Conservation (phyloP, 2,113 vertebrate species). For the Condylura cristata region DNA sequence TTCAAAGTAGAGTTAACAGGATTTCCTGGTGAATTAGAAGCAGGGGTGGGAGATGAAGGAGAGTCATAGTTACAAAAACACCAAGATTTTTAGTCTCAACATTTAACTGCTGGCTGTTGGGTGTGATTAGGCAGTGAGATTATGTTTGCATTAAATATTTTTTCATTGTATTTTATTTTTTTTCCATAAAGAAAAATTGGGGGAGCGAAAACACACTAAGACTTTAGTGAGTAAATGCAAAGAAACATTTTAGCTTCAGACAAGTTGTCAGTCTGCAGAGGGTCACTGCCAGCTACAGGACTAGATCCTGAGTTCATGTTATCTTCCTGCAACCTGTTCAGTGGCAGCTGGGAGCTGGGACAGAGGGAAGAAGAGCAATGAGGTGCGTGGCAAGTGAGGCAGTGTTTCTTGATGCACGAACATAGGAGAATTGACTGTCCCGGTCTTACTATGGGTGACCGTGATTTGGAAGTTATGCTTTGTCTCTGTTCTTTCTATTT, state of each 20-base stretch:
- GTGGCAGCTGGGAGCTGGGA: background rate
- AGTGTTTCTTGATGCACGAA: fast-evolving
- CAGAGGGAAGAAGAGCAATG: background rate
- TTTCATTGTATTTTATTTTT: background rate
- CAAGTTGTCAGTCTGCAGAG: background rate
- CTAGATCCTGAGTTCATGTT: background rate
- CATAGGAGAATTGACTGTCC: background rate
- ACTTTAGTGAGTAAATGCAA: background rate
- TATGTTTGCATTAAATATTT: background rate
- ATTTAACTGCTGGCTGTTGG: background rate
- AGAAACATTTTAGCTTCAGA: background rate
- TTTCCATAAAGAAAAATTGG: background rate
- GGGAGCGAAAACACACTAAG: background rate
- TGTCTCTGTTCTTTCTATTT: background rate
- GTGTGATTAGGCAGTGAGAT: background rate
- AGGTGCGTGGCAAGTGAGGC: background rate
- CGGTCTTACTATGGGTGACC: background rate
- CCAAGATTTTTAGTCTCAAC: background rate
- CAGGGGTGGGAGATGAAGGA: background rate
- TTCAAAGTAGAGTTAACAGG: background rate
- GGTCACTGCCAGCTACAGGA: background rate
- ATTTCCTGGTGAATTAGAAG: constrained; percentile 4
- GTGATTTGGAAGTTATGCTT: background rate
- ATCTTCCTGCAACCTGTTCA: background rate
- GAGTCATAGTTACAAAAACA: background rate